Percentiles rank a stretch among this genome's conserved stretches.
Conservation (phyloP, 2,888 invertebrate genomes). For the Frankliniella intonsa region DNA sequence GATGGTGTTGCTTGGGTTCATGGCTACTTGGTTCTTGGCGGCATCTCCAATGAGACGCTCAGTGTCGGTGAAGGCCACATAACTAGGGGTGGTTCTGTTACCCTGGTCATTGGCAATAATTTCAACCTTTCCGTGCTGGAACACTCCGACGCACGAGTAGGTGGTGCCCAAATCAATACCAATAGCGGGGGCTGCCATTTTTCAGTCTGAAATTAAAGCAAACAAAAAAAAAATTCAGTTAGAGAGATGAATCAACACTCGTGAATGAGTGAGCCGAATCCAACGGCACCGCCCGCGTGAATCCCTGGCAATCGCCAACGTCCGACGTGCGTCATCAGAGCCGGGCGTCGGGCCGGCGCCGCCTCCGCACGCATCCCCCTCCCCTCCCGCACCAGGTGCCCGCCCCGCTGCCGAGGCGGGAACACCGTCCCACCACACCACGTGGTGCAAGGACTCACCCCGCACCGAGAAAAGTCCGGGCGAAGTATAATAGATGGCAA, state of each 20-base stretch:
- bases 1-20: slow-evolving; percentile 85
- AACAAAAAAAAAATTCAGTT: neutral
- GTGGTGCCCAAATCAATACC: slow-evolving; percentile 97
- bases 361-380: too few relatives aligned
- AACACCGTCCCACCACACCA: too few relatives aligned
- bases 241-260: neutral
- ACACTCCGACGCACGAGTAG: slow-evolving; percentile 90
- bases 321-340: too few relatives aligned
- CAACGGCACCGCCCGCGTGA: too few relatives aligned
- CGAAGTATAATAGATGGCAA: too few relatives aligned
- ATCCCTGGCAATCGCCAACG: too few relatives aligned
- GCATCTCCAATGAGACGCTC: slow-evolving; percentile 57
- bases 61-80: slow-evolving; percentile 80
- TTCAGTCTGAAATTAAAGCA: neutral
- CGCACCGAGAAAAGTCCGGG: too few relatives aligned
- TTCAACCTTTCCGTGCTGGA: slow-evolving; percentile 86
- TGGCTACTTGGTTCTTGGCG: slow-evolving; percentile 59
- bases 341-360: too few relatives aligned
- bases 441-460: too few relatives aligned
- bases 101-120: slow-evolving; percentile 89
- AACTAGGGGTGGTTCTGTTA: slow-evolving; percentile 80
- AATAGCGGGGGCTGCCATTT: slow-evolving; percentile 70
- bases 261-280: too few relatives aligned
- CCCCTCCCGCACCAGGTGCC: too few relatives aligned
- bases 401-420: too few relatives aligned